Evolutionary conservation across 2,797 vertebrate genomes (phyloP), one percentile per base, ranked within the genome.

Genomic region (Propithecus perrieri): DNA sequence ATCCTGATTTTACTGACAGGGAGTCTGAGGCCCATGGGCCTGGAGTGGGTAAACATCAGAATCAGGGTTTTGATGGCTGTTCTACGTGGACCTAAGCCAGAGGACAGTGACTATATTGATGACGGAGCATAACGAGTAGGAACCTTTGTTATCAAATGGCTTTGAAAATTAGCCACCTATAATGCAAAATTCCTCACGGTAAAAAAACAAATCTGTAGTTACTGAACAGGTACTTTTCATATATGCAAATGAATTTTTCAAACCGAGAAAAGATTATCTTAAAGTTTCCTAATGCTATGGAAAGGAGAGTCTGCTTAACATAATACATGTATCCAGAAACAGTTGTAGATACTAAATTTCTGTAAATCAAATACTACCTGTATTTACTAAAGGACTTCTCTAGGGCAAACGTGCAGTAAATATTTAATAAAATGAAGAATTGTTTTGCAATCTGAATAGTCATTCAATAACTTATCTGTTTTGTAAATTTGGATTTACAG

Each of bases 401-500:
- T 33, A 87, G 59, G 75, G 83, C 89, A 75, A 85, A 79, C 0
- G 24, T 18, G 6, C 7, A 74, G 67, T 95, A 92, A 97, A 92
- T 94, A 91, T 93, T 96, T 96, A 97, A 96, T 85, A 96, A 95
- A 84, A 94, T 72, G 74, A 78, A 97, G 88, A 85, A 96, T 94
- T 0, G 0, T 41, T 95, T 86, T 63, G 48, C 65, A 96, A 91
- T 93, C 79, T 76, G 83, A 88, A 95, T 6, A 91, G 88, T 67
- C 78, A 57, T 67, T 94, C 94, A 89, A 76, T 87, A 95, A 97
- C 96, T 93, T 97, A 95, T 97, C 96, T 97, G 95, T 97, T 97
- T 97, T 97, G 85, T 93, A 94, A 96, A 97, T 97, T 59, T 98
- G 89, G 79, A 96, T 97, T 96, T 96, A 95, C 17, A 93, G 86